Percentiles rank a stretch among this genome's conserved stretches.
Evolutionary conservation across 2,113 vertebrate genomes (phyloP).

Genomic region (Crotalus helleri): DNA sequence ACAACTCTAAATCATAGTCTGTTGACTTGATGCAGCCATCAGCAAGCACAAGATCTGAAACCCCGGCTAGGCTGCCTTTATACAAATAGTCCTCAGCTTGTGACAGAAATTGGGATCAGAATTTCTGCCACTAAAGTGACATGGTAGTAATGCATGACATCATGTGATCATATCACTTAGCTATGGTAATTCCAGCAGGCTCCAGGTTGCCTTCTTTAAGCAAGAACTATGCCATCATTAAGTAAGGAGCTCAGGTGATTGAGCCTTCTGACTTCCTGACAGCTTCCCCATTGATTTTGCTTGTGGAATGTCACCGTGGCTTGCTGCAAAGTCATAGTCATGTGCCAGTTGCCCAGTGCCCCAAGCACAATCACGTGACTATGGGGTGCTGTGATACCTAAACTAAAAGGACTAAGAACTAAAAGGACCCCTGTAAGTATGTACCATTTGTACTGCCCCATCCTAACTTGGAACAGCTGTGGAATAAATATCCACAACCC

Average conservation of each 20-base stretch:
- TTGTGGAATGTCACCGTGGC: background rate
- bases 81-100: background rate
- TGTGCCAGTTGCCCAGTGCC: background rate
- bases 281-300: background rate
- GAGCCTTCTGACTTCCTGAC: background rate
- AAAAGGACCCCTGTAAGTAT: background rate
- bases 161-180: background rate
- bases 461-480: background rate
- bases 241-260: rapidly evolving
- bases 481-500: background rate
- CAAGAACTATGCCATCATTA: background rate
- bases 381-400: background rate
- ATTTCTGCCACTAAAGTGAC: background rate
- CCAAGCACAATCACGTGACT: background rate
- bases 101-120: background rate
- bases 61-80: background rate
- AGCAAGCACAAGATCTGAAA: background rate
- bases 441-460: background rate
- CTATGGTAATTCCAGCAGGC: background rate
- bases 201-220: background rate
- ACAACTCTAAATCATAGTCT: background rate
- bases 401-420: background rate
- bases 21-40: background rate
- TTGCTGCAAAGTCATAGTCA: background rate
- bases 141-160: background rate